These are phyloP conservation scores for Platycheirus rosarum DNA, from an alignment of 2,888 invertebrate genomes.

Conservation along the genomic window DNA sequence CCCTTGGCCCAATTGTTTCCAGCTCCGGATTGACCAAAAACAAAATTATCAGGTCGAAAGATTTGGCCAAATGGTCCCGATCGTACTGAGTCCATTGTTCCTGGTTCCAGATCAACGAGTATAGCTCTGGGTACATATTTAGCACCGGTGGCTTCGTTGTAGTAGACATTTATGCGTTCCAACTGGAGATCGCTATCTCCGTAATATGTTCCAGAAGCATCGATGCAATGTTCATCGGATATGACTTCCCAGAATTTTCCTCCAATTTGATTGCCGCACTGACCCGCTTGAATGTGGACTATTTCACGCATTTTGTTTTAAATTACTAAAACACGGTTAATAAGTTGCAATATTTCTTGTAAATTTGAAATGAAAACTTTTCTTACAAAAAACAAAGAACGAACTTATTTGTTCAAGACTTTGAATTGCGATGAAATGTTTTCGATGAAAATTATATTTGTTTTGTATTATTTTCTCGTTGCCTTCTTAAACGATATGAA, in stretches of 20 bases:
- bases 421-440: constrained; percentile 21
- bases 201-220: constrained; percentile 94
- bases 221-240: constrained; percentile 97
- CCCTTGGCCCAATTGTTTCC: constrained; percentile 96
- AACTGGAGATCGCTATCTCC: constrained; percentile 96
- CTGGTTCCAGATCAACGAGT: constrained; percentile 97
- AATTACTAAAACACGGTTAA: background rate
- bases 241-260: constrained; percentile 99
- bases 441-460: constrained; percentile 15
- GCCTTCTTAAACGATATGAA: constrained; percentile 14
- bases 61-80: constrained; percentile 97
- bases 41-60: no score
- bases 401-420: constrained; percentile 34
- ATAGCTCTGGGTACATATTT: constrained; percentile 98
- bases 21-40: constrained; percentile 93
- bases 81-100: constrained; percentile 98
- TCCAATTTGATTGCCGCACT: constrained; percentile 98
- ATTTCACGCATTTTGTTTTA: constrained; percentile 95
- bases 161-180: constrained; percentile 97
- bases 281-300: constrained; percentile 96
- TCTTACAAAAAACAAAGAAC: constrained; percentile 18
- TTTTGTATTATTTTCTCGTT: constrained; percentile 9
- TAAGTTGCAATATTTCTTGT: no score
- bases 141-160: constrained; percentile 96
- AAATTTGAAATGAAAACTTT: background rate